Base-by-base conservation (phyloP, 2,113 vertebrate genomes). In the Misgurnus mizolepis region DNA sequence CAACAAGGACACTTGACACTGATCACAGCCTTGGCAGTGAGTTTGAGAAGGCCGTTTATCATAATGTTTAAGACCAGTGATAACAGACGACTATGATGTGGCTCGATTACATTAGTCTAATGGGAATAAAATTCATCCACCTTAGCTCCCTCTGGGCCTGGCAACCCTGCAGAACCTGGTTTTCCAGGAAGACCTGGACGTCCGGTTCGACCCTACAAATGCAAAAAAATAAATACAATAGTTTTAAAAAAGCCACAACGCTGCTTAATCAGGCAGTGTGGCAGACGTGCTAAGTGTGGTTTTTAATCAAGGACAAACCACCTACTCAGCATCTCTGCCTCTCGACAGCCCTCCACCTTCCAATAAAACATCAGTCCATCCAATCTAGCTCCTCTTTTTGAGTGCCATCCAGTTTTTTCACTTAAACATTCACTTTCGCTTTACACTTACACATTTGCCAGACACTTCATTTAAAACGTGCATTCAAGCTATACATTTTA, bases 171-270 rank as follows among this genome's bases (percentile, higher is more conserved):
- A 0, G 92, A 86, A 83, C 97, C 97, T 80, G 90, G 95, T 91
- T 94, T 94, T 60, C 97, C 97, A 68, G 95, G 95, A 64, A 94
- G 92, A 0, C 97, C 96, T 2, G 94, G 94, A 79, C 93, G 91
- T 75, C 97, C 97, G 55, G 93, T 93, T 67, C 92, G 97, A 39
- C 97, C 97, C 97, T 99, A 89, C 18, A 55, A 27, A 67, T 6
- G 78, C 49, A 71, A 41, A 4, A 3, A 68, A 55, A 53, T 61
- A 6, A 62, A n/a, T 12, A 27, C 61, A 18, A 6, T 75, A 45
- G 43, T 10, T 41, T 74, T 50, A 70, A 27, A 22, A 8, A 10
- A 73, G 18, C n/a, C 76, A 12, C 67, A 68, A 15, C 39, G 61
- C 7, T 39, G 6, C 7, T 17, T 76, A 40, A 80, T 7, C 39